Evolutionary conservation across 2,113 vertebrate genomes (phyloP).

Genomic region (Poeciliopsis turrubarensis): DNA sequence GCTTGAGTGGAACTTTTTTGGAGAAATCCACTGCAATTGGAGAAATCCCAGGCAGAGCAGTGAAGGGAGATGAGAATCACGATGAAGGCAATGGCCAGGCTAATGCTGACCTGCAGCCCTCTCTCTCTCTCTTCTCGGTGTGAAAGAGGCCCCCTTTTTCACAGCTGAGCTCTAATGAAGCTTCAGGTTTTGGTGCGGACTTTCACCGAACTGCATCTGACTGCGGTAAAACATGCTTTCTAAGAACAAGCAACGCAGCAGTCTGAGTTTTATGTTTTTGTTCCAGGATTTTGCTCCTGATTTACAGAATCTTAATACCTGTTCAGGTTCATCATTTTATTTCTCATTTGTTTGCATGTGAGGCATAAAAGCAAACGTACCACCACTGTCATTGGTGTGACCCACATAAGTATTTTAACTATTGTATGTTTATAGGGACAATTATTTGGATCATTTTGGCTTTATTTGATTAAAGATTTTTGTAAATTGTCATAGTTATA

Average conservation of each 20-base stretch:
- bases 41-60: too few relatives aligned
- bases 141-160: slow-evolving; percentile 66
- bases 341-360: not conserved
- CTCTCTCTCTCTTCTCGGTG: slow-evolving; percentile 63
- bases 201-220: slow-evolving; percentile 18
- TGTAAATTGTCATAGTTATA: too few relatives aligned
- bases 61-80: too few relatives aligned
- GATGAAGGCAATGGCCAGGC: not conserved
- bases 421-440: not conserved
- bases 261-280: not conserved
- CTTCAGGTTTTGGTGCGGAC: slow-evolving; percentile 39
- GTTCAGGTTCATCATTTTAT: not conserved
- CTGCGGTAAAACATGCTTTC: slow-evolving; percentile 30
- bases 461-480: too few relatives aligned
- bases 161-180: slow-evolving; percentile 74
- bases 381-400: not conserved
- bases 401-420: not conserved
- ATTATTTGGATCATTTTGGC: not conserved
- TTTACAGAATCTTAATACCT: not conserved
- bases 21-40: too few relatives aligned
- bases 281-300: slow-evolving; percentile 1
- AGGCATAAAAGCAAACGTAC: not conserved
- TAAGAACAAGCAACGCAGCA: slow-evolving; percentile 12
- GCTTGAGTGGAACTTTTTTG: too few relatives aligned
- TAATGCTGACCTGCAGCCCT: not conserved